phyloP scores from a whole-genome alignment of 2,888 invertebrate genomes.

The Torymus auratus region DNA sequence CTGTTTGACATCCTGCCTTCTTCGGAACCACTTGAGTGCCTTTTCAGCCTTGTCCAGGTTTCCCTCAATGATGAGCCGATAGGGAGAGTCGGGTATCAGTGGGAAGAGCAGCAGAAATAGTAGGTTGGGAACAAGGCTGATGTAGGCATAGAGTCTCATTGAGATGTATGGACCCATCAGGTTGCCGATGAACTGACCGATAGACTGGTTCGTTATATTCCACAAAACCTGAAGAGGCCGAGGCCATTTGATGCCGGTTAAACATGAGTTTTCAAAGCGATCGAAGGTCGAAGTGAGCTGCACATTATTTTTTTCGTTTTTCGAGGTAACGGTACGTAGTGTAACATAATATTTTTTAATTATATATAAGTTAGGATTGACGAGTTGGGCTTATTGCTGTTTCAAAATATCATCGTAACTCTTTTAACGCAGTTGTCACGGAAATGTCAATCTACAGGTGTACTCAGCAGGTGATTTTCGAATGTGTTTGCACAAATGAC shows the following conservation, averaged over 20 bases:
- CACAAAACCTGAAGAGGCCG: slow-evolving; percentile 68
- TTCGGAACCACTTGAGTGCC: slow-evolving; percentile 72
- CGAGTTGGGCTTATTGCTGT: no score
- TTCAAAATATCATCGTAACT: no score
- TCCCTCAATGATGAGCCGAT: slow-evolving; percentile 68
- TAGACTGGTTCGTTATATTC: slow-evolving; percentile 68
- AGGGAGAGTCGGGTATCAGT: slow-evolving; percentile 73
- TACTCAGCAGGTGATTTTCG: no score
- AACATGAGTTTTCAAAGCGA: not conserved
- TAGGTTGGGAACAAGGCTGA: slow-evolving; percentile 67
- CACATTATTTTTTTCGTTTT: slow-evolving; percentile 3
- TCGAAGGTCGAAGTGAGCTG: slow-evolving; percentile 49
- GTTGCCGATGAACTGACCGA: slow-evolving; percentile 72
- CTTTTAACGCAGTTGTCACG: no score
- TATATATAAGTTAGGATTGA: not conserved
- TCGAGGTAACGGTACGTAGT: not conserved
- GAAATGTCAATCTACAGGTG: no score
- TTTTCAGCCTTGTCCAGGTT: slow-evolving; percentile 68
- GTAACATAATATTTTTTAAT: not conserved
- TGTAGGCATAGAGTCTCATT: slow-evolving; percentile 70
- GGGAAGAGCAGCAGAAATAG: slow-evolving; percentile 69
- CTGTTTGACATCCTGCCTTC: slow-evolving; percentile 67
- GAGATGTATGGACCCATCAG: slow-evolving; percentile 73
- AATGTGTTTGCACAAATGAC: no score
- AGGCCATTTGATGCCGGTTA: slow-evolving; percentile 41